A percentile compares a stretch with the other conserved stretches of the same genome.
These are phyloP conservation scores for Zaprionus tsacasi DNA, from an alignment of 1,140 invertebrate species.

Conservation along the genomic window DNA sequence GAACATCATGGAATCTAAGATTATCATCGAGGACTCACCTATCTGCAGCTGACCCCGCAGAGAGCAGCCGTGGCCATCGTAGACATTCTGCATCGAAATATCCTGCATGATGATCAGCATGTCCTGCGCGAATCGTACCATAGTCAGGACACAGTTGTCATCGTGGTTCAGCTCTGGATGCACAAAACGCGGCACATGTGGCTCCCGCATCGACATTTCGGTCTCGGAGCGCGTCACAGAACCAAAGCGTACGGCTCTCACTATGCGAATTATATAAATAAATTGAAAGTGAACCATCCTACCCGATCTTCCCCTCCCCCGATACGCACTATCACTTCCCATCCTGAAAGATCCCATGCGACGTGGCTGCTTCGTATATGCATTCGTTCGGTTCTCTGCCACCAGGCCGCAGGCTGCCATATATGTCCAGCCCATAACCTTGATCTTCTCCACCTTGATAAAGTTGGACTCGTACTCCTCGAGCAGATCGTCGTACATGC, in stretches of 20 bases:
- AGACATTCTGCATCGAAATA: slow-evolving; percentile 16
- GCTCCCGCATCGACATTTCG: background rate
- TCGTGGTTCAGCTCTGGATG: slow-evolving; percentile 4
- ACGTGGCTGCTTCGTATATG: too few species aligned
- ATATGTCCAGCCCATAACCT: slow-evolving; percentile 95
- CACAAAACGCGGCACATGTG: background rate
- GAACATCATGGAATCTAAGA: too few species aligned
- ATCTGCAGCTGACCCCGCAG: slow-evolving; percentile 40
- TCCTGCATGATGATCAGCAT: slow-evolving; percentile 44
- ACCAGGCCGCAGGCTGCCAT: slow-evolving; percentile 96
- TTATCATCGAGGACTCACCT: too few species aligned
- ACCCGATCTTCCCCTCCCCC: background rate
- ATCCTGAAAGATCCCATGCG: background rate
- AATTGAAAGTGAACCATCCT: background rate
- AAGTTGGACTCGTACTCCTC: slow-evolving; percentile 34
- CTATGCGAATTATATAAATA: background rate
- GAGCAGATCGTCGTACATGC: slow-evolving; percentile 90
- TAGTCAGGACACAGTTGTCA: slow-evolving; percentile 26
- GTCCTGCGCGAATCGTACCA: slow-evolving; percentile 46
- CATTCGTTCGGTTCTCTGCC: slow-evolving; percentile 14
- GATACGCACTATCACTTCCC: background rate
- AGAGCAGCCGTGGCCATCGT: slow-evolving; percentile 5
- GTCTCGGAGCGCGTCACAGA: background rate
- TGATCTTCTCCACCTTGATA: slow-evolving; percentile 92
- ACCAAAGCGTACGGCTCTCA: background rate